Percentiles rank a stretch among this genome's conserved stretches.
phyloP scores from a whole-genome alignment of 2,888 invertebrate species.

The Linnaemya tessellans region DNA sequence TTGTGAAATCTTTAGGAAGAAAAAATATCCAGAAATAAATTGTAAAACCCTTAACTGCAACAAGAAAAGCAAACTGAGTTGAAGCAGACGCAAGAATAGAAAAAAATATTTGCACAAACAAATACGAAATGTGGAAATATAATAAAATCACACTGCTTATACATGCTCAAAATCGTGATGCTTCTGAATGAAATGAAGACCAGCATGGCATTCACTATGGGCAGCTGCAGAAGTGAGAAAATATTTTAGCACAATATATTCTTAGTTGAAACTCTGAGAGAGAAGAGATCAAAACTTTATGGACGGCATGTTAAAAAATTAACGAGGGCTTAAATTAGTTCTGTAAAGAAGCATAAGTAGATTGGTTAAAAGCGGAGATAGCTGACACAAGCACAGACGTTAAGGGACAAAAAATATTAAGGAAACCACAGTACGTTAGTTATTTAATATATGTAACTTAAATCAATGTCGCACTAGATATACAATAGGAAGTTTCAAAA shows the following conservation, averaged over 20 bases:
- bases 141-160: constrained; percentile 64
- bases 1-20: constrained; percentile 7
- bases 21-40: constrained; percentile 2
- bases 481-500: too few relatives aligned
- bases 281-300: too few relatives aligned
- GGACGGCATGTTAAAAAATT: too few relatives aligned
- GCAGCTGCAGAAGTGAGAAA: neutral
- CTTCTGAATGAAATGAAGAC: neutral
- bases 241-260: neutral
- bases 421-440: too few relatives aligned
- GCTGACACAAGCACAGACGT: too few relatives aligned
- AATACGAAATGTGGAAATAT: constrained; percentile 65
- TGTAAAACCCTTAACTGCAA: constrained; percentile 23
- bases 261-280: too few relatives aligned
- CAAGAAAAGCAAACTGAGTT: constrained; percentile 19
- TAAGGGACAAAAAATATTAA: too few relatives aligned
- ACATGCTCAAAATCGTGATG: constrained; percentile 5
- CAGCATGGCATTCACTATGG: constrained; percentile 10
- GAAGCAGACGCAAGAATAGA: neutral
- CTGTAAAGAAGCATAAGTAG: too few relatives aligned
- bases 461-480: too few relatives aligned
- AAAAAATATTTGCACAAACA: constrained; percentile 30
- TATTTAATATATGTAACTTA: too few relatives aligned
- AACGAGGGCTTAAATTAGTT: too few relatives aligned
- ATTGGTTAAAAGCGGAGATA: too few relatives aligned